phyloP scores from a whole-genome alignment of 1,140 invertebrate genomes.

The Trichomalopsis sarcophagae region DNA sequence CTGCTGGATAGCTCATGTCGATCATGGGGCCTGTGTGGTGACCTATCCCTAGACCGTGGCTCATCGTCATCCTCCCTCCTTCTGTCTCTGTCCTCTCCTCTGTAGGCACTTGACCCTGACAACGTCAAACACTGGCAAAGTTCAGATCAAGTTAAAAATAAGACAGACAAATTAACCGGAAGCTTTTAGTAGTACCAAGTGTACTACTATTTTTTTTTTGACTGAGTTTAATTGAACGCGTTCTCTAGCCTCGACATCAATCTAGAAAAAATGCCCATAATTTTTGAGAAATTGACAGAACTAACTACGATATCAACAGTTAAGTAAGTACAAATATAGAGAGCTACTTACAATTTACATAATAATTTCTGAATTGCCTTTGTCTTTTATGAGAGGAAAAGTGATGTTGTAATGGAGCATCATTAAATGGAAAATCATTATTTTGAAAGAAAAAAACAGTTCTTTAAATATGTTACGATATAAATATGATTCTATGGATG shows the following conservation, averaged over 20 bases:
- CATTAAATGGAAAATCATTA: not conserved
- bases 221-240: conserved; percentile 43
- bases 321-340: not conserved
- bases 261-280: conserved; percentile 25
- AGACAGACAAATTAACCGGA: conserved; percentile 71
- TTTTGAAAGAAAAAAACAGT: not conserved
- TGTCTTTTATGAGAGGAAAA: not conserved
- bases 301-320: not conserved
- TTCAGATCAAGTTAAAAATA: conserved; percentile 77
- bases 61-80: conserved; percentile 61
- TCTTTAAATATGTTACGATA: conserved; percentile 22
- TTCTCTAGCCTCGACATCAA: conserved; percentile 30
- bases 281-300: conserved; percentile 13
- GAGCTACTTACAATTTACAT: conserved; percentile 27
- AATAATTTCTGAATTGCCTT: conserved; percentile 13
- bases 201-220: conserved; percentile 33
- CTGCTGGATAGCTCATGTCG: conserved; percentile 58
- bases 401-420: not conserved
- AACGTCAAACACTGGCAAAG: conserved; percentile 78
- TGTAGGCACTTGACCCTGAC: conserved; percentile 75
- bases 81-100: conserved; percentile 67
- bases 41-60: conserved; percentile 65
- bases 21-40: conserved; percentile 67
- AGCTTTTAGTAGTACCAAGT: conserved; percentile 64
- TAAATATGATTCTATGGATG: conserved; percentile 1